Conservation (phyloP, 2,888 invertebrate genomes). For the Sarcophaga caerulescens region DNA sequence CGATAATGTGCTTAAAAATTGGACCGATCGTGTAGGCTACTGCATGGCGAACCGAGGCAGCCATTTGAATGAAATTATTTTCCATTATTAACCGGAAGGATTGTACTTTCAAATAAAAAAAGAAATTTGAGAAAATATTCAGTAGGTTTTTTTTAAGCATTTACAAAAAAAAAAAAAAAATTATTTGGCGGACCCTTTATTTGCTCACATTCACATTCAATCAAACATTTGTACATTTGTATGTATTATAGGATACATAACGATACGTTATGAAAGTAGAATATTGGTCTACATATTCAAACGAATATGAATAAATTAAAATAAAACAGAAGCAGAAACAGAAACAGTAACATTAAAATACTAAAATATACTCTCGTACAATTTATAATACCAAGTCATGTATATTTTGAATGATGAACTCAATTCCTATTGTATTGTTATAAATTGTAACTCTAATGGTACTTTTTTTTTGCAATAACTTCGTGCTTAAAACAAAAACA, state of each 20-base stretch:
- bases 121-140: too few relatives aligned
- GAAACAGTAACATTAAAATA: too few relatives aligned
- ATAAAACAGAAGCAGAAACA: not conserved
- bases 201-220: not conserved
- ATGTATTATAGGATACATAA: not conserved
- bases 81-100: too few relatives aligned
- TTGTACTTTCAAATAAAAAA: too few relatives aligned
- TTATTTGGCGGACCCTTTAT: too few relatives aligned
- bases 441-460: slow-evolving; percentile 14
- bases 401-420: slow-evolving; percentile 58
- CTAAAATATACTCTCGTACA: slow-evolving; percentile 1
- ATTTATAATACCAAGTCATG: slow-evolving; percentile 44
- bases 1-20: too few relatives aligned
- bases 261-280: slow-evolving; percentile 55
- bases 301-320: slow-evolving; percentile 61
- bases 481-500: too few relatives aligned
- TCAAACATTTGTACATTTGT: not conserved
- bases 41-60: too few relatives aligned
- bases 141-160: too few relatives aligned
- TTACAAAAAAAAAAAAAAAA: too few relatives aligned
- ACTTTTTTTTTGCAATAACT: not conserved
- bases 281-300: slow-evolving; percentile 42
- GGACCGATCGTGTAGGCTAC: too few relatives aligned
- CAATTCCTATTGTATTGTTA: slow-evolving; percentile 41
- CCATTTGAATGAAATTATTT: too few relatives aligned